These are phyloP conservation scores for Cataglyphis rosenhaueri DNA, from an alignment of 2,888 invertebrate species.

Conservation along the genomic window DNA sequence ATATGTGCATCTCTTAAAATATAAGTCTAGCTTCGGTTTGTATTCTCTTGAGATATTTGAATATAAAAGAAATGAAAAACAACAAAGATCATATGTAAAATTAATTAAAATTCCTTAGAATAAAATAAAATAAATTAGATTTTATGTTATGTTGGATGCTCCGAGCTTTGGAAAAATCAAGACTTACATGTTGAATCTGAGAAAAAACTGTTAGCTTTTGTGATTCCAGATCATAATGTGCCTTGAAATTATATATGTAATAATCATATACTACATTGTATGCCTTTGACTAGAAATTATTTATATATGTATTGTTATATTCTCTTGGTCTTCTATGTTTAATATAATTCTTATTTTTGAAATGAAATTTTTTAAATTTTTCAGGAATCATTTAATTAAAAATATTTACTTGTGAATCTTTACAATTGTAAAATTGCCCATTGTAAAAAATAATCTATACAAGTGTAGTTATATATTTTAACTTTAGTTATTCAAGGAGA, in stretches of 20 bases:
- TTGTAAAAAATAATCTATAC: background rate
- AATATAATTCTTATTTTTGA: background rate
- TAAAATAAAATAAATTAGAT: constrained; percentile 26
- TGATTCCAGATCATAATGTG: background rate
- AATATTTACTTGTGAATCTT: background rate
- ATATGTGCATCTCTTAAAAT: constrained; percentile 12
- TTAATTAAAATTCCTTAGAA: background rate
- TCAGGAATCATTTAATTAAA: background rate
- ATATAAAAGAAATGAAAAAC: constrained; percentile 37
- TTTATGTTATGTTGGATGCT: background rate
- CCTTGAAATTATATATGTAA: background rate
- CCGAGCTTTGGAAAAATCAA: background rate
- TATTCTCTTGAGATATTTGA: constrained; percentile 40
- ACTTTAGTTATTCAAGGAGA: background rate
- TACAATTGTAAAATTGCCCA: background rate
- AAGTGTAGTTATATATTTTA: background rate
- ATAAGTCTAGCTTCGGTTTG: constrained; percentile 33
- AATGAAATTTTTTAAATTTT: background rate
- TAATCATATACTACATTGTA: background rate
- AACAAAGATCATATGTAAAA: background rate
- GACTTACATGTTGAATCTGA: background rate
- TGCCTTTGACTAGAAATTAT: background rate
- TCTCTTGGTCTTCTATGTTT: background rate
- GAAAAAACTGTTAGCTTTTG: background rate
- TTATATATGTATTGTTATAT: constrained; percentile 27